Percentiles rank a stretch among this genome's conserved stretches.
phyloP scores from a whole-genome alignment of 2,797 vertebrate species.

The Morelia viridis region DNA sequence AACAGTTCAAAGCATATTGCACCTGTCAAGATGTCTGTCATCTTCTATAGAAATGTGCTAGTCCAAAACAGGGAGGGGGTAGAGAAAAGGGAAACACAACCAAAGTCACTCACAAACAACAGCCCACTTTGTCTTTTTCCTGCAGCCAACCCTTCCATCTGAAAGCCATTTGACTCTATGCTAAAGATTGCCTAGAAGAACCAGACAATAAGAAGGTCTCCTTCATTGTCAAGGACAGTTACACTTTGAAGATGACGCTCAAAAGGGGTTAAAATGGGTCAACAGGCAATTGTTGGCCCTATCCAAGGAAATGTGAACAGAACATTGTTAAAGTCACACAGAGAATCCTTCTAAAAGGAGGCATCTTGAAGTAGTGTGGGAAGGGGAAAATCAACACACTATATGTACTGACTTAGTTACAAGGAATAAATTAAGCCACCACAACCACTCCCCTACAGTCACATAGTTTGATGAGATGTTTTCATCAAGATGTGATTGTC shows the following conservation, averaged over 20 bases:
- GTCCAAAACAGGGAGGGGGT: constrained; percentile 68
- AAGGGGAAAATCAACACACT: constrained; percentile 36
- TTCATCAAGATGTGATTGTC: constrained; percentile 7
- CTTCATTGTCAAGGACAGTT: constrained; percentile 92
- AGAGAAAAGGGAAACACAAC: constrained; percentile 78
- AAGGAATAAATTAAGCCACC: constrained; percentile 47
- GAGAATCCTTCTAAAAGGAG: constrained; percentile 68
- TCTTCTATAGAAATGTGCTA: constrained; percentile 79
- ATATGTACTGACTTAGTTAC: constrained; percentile 62
- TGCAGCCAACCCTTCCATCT: constrained; percentile 77
- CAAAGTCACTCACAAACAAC: constrained; percentile 85
- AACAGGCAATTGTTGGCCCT: constrained; percentile 77
- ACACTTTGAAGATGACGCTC: constrained; percentile 87
- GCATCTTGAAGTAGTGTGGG: constrained; percentile 68
- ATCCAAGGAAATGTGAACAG: constrained; percentile 76
- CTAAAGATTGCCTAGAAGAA: constrained; percentile 80
- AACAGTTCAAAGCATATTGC: constrained; percentile 95
- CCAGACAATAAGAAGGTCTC: constrained; percentile 83
- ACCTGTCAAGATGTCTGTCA: constrained; percentile 90
- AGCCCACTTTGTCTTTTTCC: constrained; percentile 78
- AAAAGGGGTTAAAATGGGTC: constrained; percentile 88
- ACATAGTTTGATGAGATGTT: constrained; percentile 22
- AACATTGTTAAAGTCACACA: constrained; percentile 75
- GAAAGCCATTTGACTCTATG: constrained; percentile 81
- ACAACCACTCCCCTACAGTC: not conserved